These are phyloP conservation scores for Parazoanthus darwini DNA, from an alignment of 92 coral and sea anemone genomes.

Conservation along the genomic window DNA sequence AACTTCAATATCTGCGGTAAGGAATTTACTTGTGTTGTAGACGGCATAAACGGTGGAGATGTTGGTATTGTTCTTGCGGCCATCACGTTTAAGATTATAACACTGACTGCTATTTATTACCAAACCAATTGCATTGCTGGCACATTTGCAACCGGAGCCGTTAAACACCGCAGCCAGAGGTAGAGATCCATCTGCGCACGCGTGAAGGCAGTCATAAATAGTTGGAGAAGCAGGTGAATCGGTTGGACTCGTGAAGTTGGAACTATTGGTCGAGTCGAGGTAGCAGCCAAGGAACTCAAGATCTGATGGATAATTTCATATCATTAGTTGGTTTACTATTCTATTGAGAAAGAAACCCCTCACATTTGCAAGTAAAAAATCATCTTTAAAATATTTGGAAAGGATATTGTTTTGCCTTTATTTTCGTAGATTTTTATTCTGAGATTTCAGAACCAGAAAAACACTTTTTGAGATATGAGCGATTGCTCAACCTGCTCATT, in stretches of 20 bases:
- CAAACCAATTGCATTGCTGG: conserved; percentile 32
- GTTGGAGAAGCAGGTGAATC: conserved; percentile 1
- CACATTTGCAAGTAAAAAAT: neutral
- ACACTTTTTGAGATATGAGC: neutral
- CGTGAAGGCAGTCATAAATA: conserved; percentile 50
- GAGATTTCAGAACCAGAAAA: neutral
- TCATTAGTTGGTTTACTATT: neutral
- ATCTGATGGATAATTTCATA: conserved; percentile 7
- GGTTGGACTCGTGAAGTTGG: neutral
- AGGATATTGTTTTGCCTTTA: too few relatives aligned
- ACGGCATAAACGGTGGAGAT: neutral
- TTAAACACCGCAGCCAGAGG: conserved; percentile 73
- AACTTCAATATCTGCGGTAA: conserved; percentile 19
- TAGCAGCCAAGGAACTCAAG: conserved; percentile 40
- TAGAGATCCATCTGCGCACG: conserved; percentile 57
- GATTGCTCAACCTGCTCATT: too few relatives aligned
- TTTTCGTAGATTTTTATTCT: too few relatives aligned
- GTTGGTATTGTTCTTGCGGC: conserved; percentile 6
- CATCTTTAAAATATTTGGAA: neutral
- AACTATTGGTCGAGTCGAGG: neutral
- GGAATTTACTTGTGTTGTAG: conserved; percentile 19
- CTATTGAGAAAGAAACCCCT: neutral
- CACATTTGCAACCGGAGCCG: conserved; percentile 62
- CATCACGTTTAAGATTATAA: neutral
- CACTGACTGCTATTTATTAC: conserved; percentile 29